These are phyloP conservation scores for Pristionchus maxplancki DNA, from an alignment of 2,888 invertebrate species.

Conservation along the genomic window DNA sequence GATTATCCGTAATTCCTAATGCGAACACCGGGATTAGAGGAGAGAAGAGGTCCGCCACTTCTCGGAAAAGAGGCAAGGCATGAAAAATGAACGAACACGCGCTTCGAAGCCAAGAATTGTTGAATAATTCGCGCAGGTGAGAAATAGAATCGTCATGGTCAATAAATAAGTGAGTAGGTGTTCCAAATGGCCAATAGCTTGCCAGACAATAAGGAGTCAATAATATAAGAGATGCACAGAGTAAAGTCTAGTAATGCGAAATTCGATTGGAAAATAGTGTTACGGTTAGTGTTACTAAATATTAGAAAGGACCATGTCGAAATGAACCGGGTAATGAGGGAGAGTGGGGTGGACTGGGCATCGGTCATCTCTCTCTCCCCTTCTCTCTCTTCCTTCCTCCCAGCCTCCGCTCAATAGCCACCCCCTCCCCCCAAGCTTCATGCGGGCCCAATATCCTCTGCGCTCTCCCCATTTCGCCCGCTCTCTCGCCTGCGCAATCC, in stretches of 20 bases:
- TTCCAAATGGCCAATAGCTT: neutral
- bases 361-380: neutral
- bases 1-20: conserved; percentile 11
- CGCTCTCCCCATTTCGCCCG: neutral
- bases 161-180: neutral
- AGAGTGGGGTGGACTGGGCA: neutral
- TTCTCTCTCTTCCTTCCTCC: neutral
- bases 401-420: conserved; percentile 39
- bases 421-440: neutral
- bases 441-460: neutral
- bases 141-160: neutral
- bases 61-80: conserved; percentile 3
- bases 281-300: too few species aligned
- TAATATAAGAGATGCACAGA: too few species aligned
- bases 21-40: conserved; percentile 36
- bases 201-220: too few species aligned
- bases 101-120: neutral
- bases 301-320: neutral
- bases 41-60: neutral
- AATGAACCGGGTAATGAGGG: neutral
- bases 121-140: neutral
- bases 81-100: conserved; percentile 24
- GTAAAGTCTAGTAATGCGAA: too few species aligned
- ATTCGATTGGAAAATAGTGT: too few species aligned
- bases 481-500: conserved; percentile 17